These are phyloP conservation scores for Calyptommatus sinebrachiatus DNA, from an alignment of 2,113 vertebrate species.

Conservation along the genomic window DNA sequence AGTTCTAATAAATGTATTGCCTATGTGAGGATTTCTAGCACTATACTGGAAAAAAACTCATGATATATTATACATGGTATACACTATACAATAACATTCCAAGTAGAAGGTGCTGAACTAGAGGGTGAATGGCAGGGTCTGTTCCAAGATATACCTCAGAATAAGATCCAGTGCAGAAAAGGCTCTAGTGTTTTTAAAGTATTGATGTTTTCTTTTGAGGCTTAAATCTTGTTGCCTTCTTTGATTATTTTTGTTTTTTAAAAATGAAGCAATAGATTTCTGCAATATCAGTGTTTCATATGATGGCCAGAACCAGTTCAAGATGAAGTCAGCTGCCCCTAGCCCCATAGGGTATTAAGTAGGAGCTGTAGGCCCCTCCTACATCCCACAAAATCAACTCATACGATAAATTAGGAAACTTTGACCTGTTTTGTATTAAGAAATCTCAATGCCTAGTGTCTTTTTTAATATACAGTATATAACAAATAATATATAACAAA, in stretches of 20 bases:
- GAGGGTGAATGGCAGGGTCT: too few species aligned
- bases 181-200: not conserved
- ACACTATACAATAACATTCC: too few species aligned
- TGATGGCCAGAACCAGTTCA: not conserved
- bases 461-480: not conserved
- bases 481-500: too few species aligned
- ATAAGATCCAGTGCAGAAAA: too few species aligned
- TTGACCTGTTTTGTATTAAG: constrained; percentile 42
- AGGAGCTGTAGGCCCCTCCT: not conserved
- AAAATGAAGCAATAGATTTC: not conserved
- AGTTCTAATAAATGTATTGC: not conserved
- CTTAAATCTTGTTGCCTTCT: not conserved
- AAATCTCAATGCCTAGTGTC: constrained; percentile 27
- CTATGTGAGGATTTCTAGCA: not conserved
- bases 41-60: too few species aligned
- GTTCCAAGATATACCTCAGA: too few species aligned
- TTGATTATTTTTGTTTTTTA: not conserved
- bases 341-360: not conserved
- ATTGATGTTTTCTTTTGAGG: not conserved
- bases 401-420: constrained; percentile 9
- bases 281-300: not conserved
- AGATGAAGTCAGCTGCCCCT: not conserved
- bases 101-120: too few species aligned
- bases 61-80: too few species aligned
- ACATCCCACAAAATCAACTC: constrained; percentile 10